These are phyloP conservation scores for Liolophura sinensis DNA, from an alignment of 1,140 invertebrate genomes.

Conservation along the genomic window DNA sequence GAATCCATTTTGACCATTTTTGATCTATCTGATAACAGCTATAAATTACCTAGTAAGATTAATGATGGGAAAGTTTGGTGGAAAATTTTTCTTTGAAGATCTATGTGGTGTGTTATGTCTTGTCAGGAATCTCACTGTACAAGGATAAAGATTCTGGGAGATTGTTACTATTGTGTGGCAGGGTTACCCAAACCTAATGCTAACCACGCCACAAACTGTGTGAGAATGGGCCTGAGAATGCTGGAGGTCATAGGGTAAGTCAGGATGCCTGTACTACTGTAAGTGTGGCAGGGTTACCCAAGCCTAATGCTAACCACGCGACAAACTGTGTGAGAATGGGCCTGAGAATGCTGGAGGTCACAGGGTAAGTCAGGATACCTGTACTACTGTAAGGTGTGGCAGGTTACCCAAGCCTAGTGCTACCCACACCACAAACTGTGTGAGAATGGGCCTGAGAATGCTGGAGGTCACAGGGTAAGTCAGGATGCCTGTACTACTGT, in stretches of 20 bases:
- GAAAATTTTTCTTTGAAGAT: slow-evolving; percentile 69
- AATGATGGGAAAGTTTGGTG: too few species aligned
- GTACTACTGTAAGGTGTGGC: slow-evolving; percentile 71
- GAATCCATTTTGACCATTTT: too few species aligned
- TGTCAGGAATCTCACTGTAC: slow-evolving; percentile 68
- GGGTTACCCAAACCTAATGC: slow-evolving; percentile 83
- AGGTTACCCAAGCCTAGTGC: slow-evolving; percentile 80
- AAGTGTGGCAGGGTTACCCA: slow-evolving; percentile 87
- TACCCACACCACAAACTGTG: slow-evolving; percentile 90
- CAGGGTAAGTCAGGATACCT: slow-evolving; percentile 70
- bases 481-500: too few species aligned
- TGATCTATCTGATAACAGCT: too few species aligned
- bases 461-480: slow-evolving; percentile 83
- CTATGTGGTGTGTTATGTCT: too few species aligned
- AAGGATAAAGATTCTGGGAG: slow-evolving; percentile 88
- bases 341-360: slow-evolving; percentile 86
- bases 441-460: slow-evolving; percentile 95
- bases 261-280: too few species aligned
- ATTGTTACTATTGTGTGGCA: slow-evolving; percentile 94
- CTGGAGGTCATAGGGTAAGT: slow-evolving; percentile 83
- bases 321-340: slow-evolving; percentile 95
- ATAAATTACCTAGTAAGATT: too few species aligned
- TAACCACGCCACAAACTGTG: slow-evolving; percentile 90
- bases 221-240: slow-evolving; percentile 95
- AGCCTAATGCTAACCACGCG: slow-evolving; percentile 85